Base-by-base conservation (phyloP, 2,888 invertebrate species). In the Tetheella fluctuosa region DNA sequence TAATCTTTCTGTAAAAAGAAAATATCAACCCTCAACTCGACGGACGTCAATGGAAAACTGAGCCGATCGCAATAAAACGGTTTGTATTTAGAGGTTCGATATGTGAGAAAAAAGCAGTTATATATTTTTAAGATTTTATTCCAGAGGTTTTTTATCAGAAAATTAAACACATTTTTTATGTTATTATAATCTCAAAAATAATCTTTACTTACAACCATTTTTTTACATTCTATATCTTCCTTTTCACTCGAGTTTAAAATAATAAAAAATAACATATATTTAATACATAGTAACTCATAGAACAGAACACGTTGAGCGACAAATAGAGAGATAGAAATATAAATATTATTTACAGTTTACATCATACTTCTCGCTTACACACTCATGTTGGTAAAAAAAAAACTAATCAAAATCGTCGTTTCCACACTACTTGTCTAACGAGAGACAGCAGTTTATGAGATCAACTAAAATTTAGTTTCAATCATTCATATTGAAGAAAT, bases 281-380 rank as follows among this genome's bases (percentile, higher is more conserved):
- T 59, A 42, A 58, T 58, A 58, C 30, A 58, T 30, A 54, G 28
- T 34, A 52, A 52, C 42, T 52, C 42, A 69, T 52, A 48, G 64
- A 59, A 67, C 37, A 69, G 8, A 48, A 48, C 48, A 48, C 48
- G n/a, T 7, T 48, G 62, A 59, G 52, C 13, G n/a, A 34, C 55
- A 37, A 37, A 34, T 20, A 53, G 39, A 77, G 64, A 70, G 72
- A 79, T 70, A 73, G 64, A 64, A 62, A 74, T 83, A 84, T 81
- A 85, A 81, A 82, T 81, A 83, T 78, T 85, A 84, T 85, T 74
- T 86, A 86, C 86, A 86, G 73, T 74, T 69, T 23, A 55, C 37
- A 70, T 71, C 64, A 68, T 67, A 64, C 65, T 54, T 70, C 69
- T 64, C 67, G 62, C 60, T 67, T 65, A 64, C 70, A 70, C 71